Percentiles rank a stretch among this genome's conserved stretches.
Evolutionary conservation across 1,140 invertebrate genomes (phyloP).

Genomic region (Drosophila prosaltans): DNA sequence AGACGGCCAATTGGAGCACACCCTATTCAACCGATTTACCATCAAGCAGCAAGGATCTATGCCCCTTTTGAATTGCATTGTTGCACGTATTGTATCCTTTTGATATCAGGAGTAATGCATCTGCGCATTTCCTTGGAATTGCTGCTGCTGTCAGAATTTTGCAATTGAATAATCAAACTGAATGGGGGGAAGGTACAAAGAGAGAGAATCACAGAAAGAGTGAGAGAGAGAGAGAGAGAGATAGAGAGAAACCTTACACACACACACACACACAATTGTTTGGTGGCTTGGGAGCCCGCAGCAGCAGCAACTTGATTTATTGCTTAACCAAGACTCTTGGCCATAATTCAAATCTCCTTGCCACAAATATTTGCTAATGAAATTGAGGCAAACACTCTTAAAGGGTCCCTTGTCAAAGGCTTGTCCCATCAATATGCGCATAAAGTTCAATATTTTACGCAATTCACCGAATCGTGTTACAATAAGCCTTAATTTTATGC

Average conservation of each 20-base stretch:
- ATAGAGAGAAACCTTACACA: not conserved
- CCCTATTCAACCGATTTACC: conserved; percentile 24
- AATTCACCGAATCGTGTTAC: conserved; percentile 71
- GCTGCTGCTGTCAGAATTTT: conserved; percentile 68
- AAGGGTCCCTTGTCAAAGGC: conserved; percentile 54
- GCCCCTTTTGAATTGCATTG: not conserved
- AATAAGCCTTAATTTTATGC: conserved; percentile 80
- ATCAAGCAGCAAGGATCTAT: conserved; percentile 1
- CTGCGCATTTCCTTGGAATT: conserved; percentile 61
- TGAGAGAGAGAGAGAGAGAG: too few species aligned
- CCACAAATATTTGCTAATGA: conserved; percentile 75
- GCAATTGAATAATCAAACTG: conserved; percentile 75
- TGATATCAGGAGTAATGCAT: conserved; percentile 62
- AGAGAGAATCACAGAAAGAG: too few species aligned
- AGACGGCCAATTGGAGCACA: not conserved
- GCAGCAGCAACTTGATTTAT: conserved; percentile 57
- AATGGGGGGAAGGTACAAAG: conserved; percentile 31
- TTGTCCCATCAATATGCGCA: conserved; percentile 69
- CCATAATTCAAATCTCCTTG: conserved; percentile 68
- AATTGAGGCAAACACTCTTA: conserved; percentile 55
- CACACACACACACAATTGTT: conserved; percentile 27
- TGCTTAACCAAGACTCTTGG: conserved; percentile 46
- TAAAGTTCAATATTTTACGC: conserved; percentile 78
- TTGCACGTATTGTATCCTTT: conserved; percentile 35
- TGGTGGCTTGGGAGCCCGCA: not conserved